Evolutionary conservation across 2,888 invertebrate species (phyloP), one percentile per base, ranked within the genome.

Genomic region (Diogma glabrata): DNA sequence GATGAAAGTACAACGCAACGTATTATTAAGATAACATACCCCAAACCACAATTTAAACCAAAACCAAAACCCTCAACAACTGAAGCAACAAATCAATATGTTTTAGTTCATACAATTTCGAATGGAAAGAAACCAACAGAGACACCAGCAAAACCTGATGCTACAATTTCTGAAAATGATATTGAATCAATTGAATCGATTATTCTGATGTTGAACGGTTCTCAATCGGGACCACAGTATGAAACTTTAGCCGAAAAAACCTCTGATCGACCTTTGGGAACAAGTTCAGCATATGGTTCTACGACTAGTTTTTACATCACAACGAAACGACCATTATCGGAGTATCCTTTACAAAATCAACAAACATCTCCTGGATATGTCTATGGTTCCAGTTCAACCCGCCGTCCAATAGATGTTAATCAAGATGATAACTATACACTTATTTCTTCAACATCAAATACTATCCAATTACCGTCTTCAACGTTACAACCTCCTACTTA

Each of bases 181-280:
- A 77, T 73, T 33, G 72, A 75, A 53, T 75, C 76, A 1, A 73
- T 77, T 49, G 74, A 75, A 16, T 75, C 81, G 47, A 82, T 83
- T 5, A 74, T 82, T 52, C 74, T 81, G 58, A 78, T 82, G 74
- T 63, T 82, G 9, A 82, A 81, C 61, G 71, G 72, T 47, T 66
- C 65, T 4, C 67, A 61, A 53, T 65, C 66, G 40, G 69, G 70
- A 0, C 69, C 70, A 5, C 57, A 62, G 26, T 70, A 70, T 52
- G 64, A 63, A 51, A 60, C 65, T 23, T 59, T 54, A 52, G 50
- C 43, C 36, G 47, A 54, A 46, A 60, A 57, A 14, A 55, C 61
- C n/a, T 43, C 53, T 26, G 47, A 16, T 4, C 17, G 24, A 20
- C 19, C 30, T 9, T 33, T 33, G 22, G 12, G 14, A 3, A 20